Conservation (phyloP, 2,888 invertebrate genomes). For the Pinctada fucata region DNA sequence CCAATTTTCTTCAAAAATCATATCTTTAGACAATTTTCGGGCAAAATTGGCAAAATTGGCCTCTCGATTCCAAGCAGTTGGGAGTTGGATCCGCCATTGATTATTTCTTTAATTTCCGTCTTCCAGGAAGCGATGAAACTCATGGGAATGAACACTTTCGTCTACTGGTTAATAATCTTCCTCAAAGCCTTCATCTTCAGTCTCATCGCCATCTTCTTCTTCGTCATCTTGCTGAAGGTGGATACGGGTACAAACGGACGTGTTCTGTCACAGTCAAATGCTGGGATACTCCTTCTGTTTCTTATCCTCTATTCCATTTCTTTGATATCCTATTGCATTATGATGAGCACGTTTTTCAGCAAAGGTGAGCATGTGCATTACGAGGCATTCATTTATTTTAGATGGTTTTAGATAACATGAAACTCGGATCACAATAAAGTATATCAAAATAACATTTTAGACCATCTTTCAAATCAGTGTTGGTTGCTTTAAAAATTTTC, state of each 20-base stretch:
- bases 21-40: too few species aligned
- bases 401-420: too few species aligned
- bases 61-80: too few species aligned
- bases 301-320: slow-evolving; percentile 84
- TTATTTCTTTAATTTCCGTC: not conserved
- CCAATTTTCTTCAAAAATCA: too few species aligned
- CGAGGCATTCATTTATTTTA: too few species aligned
- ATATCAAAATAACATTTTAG: too few species aligned
- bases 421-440: too few species aligned
- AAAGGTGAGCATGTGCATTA: slow-evolving; percentile 80
- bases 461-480: too few species aligned
- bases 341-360: slow-evolving; percentile 88
- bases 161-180: slow-evolving; percentile 92
- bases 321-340: slow-evolving; percentile 87
- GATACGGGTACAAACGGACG: slow-evolving; percentile 52
- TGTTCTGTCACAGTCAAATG: slow-evolving; percentile 78
- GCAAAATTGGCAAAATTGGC: too few species aligned
- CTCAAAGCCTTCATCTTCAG: slow-evolving; percentile 85
- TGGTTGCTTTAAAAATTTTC: too few species aligned
- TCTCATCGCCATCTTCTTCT: slow-evolving; percentile 80
- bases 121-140: slow-evolving; percentile 91
- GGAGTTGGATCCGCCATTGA: too few species aligned
- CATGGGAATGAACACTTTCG: slow-evolving; percentile 89
- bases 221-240: slow-evolving; percentile 74
- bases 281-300: slow-evolving; percentile 84